A percentile compares a stretch with the other conserved stretches of the same genome.
Evolutionary conservation across 2,888 invertebrate genomes (phyloP).

Genomic region (Caenorhabditis uteleia): DNA sequence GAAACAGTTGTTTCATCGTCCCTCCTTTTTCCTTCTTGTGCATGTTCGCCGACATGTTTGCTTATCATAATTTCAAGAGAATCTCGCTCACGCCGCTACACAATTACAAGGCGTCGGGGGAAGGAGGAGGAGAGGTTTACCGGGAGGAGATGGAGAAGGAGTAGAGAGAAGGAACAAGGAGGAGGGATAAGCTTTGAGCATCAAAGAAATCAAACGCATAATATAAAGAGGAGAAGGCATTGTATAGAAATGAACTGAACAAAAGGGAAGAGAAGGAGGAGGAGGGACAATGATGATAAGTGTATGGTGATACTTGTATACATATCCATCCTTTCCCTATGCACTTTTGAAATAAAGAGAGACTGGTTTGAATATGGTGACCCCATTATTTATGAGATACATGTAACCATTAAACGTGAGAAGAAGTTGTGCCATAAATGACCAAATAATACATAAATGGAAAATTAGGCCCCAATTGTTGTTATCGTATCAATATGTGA

Average conservation of each 20-base stretch:
- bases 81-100: slow-evolving; percentile 38
- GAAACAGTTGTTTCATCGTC: slow-evolving; percentile 5
- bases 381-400: too few relatives aligned
- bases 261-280: slow-evolving; percentile 17
- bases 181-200: too few relatives aligned
- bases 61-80: slow-evolving; percentile 41
- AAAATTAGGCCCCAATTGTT: too few relatives aligned
- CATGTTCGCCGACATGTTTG: slow-evolving; percentile 36
- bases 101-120: slow-evolving; percentile 38
- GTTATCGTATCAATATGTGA: too few relatives aligned
- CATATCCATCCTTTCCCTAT: too few relatives aligned
- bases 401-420: too few relatives aligned
- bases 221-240: slow-evolving; percentile 1
- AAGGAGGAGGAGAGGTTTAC: not conserved
- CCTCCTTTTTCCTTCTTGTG: slow-evolving; percentile 4
- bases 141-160: not conserved
- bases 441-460: too few relatives aligned
- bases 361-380: too few relatives aligned
- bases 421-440: too few relatives aligned
- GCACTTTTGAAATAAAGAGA: too few relatives aligned
- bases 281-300: slow-evolving; percentile 2
- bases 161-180: not conserved
- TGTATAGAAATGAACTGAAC: slow-evolving; percentile 2
- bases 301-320: not conserved
- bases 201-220: too few relatives aligned